These are phyloP conservation scores for Camptogramma bilineatum DNA, from an alignment of 2,888 invertebrate species.

Conservation along the genomic window DNA sequence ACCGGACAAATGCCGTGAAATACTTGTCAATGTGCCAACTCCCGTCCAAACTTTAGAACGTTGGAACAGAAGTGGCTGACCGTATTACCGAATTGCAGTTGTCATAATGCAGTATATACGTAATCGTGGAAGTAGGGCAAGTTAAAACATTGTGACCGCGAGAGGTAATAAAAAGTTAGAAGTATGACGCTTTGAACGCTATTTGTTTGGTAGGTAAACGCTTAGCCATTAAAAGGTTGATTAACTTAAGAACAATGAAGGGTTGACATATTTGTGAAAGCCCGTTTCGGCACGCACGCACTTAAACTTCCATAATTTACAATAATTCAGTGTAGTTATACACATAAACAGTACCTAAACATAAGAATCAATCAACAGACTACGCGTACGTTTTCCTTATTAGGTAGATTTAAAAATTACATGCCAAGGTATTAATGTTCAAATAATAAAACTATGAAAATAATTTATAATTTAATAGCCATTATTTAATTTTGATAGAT, in stretches of 20 bases:
- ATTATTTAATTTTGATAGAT: neutral
- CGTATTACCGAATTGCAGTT: constrained; percentile 58
- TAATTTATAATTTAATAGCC: neutral
- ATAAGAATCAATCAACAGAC: neutral
- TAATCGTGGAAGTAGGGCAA: constrained; percentile 38
- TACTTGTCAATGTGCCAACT: constrained; percentile 79
- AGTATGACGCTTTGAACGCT: neutral
- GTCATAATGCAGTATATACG: constrained; percentile 60
- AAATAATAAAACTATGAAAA: neutral
- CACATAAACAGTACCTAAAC: neutral
- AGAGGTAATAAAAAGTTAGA: neutral
- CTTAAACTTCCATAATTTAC: neutral
- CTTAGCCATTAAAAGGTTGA: constrained; percentile 2
- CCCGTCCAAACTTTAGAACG: constrained; percentile 38
- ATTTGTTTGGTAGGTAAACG: neutral
- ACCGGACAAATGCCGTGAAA: constrained; percentile 69
- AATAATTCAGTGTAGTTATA: neutral
- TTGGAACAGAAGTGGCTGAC: constrained; percentile 47
- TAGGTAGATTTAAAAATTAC: neutral
- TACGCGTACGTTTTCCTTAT: too few species aligned
- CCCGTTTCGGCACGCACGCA: neutral
- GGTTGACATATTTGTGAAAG: neutral
- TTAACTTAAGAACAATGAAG: neutral
- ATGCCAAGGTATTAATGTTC: neutral
- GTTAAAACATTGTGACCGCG: constrained; percentile 14